Evolutionary conservation across 2,888 invertebrate genomes (phyloP).

Genomic region (Alcis repandata): DNA sequence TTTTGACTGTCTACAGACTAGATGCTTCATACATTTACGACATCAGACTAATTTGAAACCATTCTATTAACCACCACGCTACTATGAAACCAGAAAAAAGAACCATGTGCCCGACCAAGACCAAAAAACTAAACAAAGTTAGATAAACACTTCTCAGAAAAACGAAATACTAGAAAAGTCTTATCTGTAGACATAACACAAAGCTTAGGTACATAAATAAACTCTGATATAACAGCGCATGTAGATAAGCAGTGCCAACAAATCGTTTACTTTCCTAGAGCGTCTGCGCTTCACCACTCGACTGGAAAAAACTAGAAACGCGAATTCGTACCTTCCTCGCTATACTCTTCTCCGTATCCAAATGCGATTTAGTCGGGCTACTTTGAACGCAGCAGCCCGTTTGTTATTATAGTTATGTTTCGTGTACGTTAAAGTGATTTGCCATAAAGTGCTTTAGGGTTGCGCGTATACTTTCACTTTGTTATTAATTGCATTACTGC

Average conservation of each 20-base stretch:
- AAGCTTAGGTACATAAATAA: slow-evolving; percentile 1
- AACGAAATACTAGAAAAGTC: not conserved
- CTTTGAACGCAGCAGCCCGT: slow-evolving; percentile 60
- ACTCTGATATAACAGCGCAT: slow-evolving; percentile 9
- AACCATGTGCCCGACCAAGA: not conserved
- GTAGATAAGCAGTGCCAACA: slow-evolving; percentile 53
- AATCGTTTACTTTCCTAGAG: slow-evolving; percentile 77
- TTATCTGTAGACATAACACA: slow-evolving; percentile 11
- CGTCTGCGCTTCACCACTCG: slow-evolving; percentile 62
- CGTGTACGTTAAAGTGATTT: slow-evolving; percentile 58
- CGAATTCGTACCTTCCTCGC: slow-evolving; percentile 44
- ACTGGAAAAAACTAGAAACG: slow-evolving; percentile 73
- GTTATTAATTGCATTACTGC: slow-evolving; percentile 37
- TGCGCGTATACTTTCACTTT: slow-evolving; percentile 38
- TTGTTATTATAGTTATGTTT: slow-evolving; percentile 63
- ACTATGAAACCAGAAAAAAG: not conserved
- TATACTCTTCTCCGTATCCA: slow-evolving; percentile 52
- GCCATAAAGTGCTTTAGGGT: slow-evolving; percentile 50
- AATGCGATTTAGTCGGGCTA: slow-evolving; percentile 74
- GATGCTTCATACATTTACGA: not conserved
- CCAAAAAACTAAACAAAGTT: not conserved
- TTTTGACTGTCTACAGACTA: not conserved
- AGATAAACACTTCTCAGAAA: not conserved
- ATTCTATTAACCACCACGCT: too few species aligned
- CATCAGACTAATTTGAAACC: not conserved